Conservation (phyloP, 2,113 vertebrate species). For the Urocynchramus pylzowi region DNA sequence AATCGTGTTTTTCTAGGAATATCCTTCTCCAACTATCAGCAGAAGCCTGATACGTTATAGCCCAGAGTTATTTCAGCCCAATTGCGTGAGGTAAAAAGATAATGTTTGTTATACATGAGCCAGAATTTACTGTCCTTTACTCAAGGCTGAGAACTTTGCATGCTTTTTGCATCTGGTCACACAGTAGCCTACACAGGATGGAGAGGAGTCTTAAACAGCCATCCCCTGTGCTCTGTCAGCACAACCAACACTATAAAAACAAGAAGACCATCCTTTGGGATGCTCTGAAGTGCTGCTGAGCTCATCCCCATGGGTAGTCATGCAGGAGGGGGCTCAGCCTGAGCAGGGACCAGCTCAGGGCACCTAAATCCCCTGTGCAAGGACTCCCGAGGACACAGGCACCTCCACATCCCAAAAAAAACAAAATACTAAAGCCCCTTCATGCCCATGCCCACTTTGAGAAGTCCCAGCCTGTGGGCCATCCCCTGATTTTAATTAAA, state of each 20-base stretch:
- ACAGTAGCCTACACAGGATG: not conserved
- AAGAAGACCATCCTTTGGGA: not conserved
- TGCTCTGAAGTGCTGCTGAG: not conserved
- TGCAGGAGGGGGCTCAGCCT: not conserved
- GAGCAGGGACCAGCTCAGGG: fast-evolving
- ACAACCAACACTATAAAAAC: not conserved
- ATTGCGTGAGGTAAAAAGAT: not conserved
- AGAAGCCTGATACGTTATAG: not conserved
- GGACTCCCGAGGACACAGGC: fast-evolving
- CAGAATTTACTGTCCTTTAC: not conserved
- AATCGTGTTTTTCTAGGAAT: not conserved
- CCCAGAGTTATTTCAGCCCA: not conserved
- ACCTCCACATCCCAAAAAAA: not conserved
- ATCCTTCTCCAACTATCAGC: not conserved
- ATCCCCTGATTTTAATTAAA: not conserved
- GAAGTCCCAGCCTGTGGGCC: not conserved
- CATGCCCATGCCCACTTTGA: fast-evolving
- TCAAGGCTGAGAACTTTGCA: not conserved
- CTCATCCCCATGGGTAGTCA: fast-evolving
- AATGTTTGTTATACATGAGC: not conserved
- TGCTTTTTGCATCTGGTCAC: not conserved
- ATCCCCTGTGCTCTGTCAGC: not conserved
- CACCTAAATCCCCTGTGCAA: not conserved
- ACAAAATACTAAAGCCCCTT: not conserved
- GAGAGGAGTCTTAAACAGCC: not conserved